Evolutionary conservation across 2,888 invertebrate genomes (phyloP), one percentile per base, ranked within the genome.

Genomic region (Spodoptera exigua): DNA sequence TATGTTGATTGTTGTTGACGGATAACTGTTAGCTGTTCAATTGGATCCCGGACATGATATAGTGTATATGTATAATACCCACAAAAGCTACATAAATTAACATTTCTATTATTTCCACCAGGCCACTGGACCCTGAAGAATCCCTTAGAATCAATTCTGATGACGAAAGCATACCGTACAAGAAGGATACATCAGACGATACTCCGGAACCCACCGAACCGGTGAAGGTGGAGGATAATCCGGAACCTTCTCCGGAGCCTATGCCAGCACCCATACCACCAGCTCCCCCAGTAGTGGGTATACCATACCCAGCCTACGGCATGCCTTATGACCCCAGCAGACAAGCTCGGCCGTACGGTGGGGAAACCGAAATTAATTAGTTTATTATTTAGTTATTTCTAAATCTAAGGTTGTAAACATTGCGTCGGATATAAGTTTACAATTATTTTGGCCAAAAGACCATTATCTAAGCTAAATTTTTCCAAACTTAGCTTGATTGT

Each of bases 111-210:
- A 35, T 44, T 10, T 58, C 52, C 61, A 51, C 83, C 7, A 88
- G 92, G 5, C 78, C 88, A 0, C 78, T 93, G 61, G 94, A 94
- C 68, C 92, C 91, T 0, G 93, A 94, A 48, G 94, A 94, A 17
- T 93, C 93, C 9, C 69, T 91, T 65, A 91, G 89, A 71, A 83
- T 93, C 34, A 90, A 92, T 62, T 93, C 93, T 0, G 94, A 94
- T 48, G 93, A 93, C 53, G 93, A 94, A 3, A 93, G 93, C 69
- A 89, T 94, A 43, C 93, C 93, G 0, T 94, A 94, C 85, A 94
- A 94, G 82, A 94, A 93, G 66, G 93, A 92, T 56, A 70, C 85
- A 0, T 76, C 83, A 0, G 92, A 92, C 68, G 93, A 93, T 59
- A 90, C 87, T 36, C 94, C 94, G 0, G 85, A 88, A 43, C 92